These are phyloP conservation scores for Cyrtorhinus lividipennis DNA, from an alignment of 1,140 invertebrate genomes.

Conservation along the genomic window DNA sequence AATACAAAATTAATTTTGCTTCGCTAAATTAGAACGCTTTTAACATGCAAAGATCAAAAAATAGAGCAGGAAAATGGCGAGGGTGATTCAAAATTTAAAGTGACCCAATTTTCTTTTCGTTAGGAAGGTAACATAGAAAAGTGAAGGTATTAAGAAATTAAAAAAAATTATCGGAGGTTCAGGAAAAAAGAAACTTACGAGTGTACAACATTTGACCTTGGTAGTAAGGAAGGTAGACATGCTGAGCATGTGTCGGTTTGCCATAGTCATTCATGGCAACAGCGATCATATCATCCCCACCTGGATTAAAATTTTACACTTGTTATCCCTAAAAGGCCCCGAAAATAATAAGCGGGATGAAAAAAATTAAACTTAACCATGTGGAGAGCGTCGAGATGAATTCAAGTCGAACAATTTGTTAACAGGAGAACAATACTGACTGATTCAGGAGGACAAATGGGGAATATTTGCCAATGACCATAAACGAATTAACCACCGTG, in stretches of 20 bases:
- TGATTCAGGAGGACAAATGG: neutral
- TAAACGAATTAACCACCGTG: no score
- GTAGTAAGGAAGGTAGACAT: conserved; percentile 64
- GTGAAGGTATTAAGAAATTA: no score
- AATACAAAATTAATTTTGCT: no score
- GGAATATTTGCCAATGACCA: no score
- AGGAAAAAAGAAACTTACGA: conserved; percentile 46
- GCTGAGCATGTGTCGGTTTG: conserved; percentile 55
- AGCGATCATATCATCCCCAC: conserved; percentile 52
- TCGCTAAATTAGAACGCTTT: no score
- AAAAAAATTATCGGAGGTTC: conserved; percentile 10
- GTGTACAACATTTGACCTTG: conserved; percentile 59
- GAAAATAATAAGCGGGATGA: neutral
- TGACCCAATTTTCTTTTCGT: no score
- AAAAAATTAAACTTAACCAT: neutral
- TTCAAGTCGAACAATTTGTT: no score
- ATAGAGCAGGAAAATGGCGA: no score
- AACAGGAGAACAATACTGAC: neutral
- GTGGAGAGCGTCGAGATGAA: no score
- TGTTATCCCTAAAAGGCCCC: conserved; percentile 25
- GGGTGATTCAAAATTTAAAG: no score
- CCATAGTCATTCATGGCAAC: conserved; percentile 48
- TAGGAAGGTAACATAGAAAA: no score
- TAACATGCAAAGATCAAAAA: no score
- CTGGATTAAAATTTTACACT: conserved; percentile 31